A percentile compares a stretch with the other conserved stretches of the same genome.
phyloP scores from a whole-genome alignment of 2,797 vertebrate species.

The Acrossocheilus wenchowensis region DNA sequence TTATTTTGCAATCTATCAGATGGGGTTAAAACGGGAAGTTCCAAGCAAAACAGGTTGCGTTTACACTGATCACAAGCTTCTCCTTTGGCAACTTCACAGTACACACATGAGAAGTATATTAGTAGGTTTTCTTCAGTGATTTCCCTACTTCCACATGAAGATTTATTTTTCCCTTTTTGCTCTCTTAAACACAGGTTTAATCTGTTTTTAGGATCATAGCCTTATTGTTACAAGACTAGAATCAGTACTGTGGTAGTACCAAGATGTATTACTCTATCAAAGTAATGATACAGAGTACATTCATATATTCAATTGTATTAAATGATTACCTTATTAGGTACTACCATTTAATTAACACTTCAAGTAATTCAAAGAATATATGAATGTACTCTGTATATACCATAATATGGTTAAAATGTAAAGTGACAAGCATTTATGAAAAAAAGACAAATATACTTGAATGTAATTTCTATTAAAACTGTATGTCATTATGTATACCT shows the following conservation, averaged over 20 bases:
- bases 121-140: slow-evolving; percentile 46
- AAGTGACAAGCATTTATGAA: no score
- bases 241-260: not conserved
- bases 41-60: slow-evolving; percentile 10
- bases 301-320: not conserved
- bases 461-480: no score
- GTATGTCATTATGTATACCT: no score
- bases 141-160: slow-evolving; percentile 23
- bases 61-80: slow-evolving; percentile 32
- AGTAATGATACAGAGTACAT: not conserved
- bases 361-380: no score
- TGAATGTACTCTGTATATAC: no score
- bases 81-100: slow-evolving; percentile 47
- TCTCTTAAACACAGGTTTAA: not conserved
- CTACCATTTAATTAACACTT: not conserved
- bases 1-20: slow-evolving; percentile 18
- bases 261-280: not conserved
- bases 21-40: slow-evolving; percentile 15
- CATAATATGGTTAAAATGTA: no score
- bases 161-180: not conserved
- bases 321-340: no score
- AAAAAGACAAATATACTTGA: no score
- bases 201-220: slow-evolving; percentile 1
- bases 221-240: not conserved
- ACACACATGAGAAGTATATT: slow-evolving; percentile 63